Percentiles rank a stretch among this genome's conserved stretches.
Conservation (phyloP, 1,140 invertebrate species). For the Semibalanus balanoides region DNA sequence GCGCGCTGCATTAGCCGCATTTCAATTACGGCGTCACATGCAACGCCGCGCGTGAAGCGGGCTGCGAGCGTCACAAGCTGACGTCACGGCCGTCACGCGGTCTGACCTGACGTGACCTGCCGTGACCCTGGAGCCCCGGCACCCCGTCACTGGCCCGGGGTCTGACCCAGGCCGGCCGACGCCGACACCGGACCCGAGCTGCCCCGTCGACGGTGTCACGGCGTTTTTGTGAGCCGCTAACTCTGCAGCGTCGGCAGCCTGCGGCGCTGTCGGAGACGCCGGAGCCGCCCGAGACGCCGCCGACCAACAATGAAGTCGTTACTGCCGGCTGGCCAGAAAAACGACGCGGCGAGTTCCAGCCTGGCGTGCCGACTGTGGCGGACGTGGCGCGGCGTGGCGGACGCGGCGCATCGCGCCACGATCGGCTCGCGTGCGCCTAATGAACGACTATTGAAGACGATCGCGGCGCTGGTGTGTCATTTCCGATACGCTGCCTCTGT, state of each 20-base stretch:
- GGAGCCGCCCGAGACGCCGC: too few relatives aligned
- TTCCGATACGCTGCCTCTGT: background rate
- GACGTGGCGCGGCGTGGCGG: background rate
- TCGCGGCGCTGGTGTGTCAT: background rate
- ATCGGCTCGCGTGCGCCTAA: background rate
- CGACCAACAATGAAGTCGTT: background rate
- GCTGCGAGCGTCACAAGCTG: background rate
- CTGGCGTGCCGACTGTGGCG: background rate
- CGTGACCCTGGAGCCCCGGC: too few relatives aligned
- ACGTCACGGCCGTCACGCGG: background rate
- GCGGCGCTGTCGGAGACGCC: too few relatives aligned
- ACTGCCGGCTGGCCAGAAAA: background rate
- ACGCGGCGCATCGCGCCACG: background rate
- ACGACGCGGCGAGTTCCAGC: background rate
- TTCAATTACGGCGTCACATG: background rate
- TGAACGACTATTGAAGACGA: background rate
- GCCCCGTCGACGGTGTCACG: too few relatives aligned
- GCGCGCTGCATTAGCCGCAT: background rate
- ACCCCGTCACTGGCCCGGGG: too few relatives aligned
- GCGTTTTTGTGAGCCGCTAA: too few relatives aligned
- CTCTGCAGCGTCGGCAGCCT: too few relatives aligned
- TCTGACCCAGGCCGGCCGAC: too few relatives aligned
- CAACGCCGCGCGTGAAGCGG: background rate
- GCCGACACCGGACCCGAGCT: too few relatives aligned
- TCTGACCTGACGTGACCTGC: too few relatives aligned